These are phyloP conservation scores for Bufo gargarizans DNA, from an alignment of 2,113 vertebrate genomes.

Conservation along the genomic window DNA sequence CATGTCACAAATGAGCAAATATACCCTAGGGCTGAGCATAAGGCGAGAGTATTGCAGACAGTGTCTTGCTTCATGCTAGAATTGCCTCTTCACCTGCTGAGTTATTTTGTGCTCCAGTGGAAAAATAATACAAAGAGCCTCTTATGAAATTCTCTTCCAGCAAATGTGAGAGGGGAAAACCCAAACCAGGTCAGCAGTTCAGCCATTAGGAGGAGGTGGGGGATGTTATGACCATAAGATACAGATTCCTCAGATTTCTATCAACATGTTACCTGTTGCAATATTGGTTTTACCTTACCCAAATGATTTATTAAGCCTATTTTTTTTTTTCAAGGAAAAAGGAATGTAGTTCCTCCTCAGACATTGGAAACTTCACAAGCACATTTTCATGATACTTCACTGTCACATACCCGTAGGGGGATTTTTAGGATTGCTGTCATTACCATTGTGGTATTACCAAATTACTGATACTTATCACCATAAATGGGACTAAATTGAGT, in stretches of 20 bases:
- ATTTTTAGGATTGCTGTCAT: background rate
- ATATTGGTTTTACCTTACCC: background rate
- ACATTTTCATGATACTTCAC: background rate
- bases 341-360: background rate
- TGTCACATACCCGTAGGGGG: background rate
- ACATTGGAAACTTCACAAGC: background rate
- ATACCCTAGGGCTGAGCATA: background rate
- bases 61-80: background rate
- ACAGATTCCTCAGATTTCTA: background rate
- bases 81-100: background rate
- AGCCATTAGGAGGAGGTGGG: background rate
- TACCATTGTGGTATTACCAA: background rate
- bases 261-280: background rate
- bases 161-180: conserved; percentile 29
- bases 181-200: background rate
- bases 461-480: background rate
- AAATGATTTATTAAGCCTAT: background rate
- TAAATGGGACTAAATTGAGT: background rate
- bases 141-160: conserved; percentile 35
- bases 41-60: background rate
- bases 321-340: background rate
- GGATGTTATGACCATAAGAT: background rate
- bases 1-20: no score
- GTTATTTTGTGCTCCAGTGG: background rate
- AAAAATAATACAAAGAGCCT: conserved; percentile 29